These are phyloP conservation scores for Wiebesia pumilae DNA, from an alignment of 1,140 invertebrate species.

Conservation along the genomic window DNA sequence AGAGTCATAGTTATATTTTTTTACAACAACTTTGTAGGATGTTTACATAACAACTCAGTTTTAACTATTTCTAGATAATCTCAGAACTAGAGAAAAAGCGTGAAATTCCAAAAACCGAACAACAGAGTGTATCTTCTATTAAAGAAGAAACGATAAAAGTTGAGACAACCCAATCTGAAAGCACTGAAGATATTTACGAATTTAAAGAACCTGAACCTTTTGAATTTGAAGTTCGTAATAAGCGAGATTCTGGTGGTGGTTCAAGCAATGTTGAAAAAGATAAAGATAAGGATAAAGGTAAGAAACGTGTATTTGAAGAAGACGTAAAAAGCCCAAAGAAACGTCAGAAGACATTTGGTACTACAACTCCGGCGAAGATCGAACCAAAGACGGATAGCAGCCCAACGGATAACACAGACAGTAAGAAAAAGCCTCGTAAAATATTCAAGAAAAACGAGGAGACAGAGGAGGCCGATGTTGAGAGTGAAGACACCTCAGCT, in stretches of 20 bases:
- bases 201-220: constrained; percentile 93
- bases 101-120: constrained; percentile 59
- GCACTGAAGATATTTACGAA: constrained; percentile 86
- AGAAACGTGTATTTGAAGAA: constrained; percentile 71
- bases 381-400: constrained; percentile 65
- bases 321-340: constrained; percentile 70
- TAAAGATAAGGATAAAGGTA: constrained; percentile 57
- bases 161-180: constrained; percentile 61
- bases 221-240: constrained; percentile 83
- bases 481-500: constrained; percentile 52
- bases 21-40: background rate
- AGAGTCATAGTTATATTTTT: too few relatives aligned
- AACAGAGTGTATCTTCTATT: background rate
- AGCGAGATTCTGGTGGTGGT: constrained; percentile 65
- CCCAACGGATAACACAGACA: constrained; percentile 61
- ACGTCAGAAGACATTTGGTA: constrained; percentile 62
- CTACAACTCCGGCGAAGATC: constrained; percentile 56
- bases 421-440: constrained; percentile 58
- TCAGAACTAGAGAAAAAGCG: constrained; percentile 48
- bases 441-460: constrained; percentile 57
- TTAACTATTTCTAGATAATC: constrained; percentile 14
- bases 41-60: background rate
- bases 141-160: constrained; percentile 58
- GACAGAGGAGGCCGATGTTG: constrained; percentile 51
- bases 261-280: constrained; percentile 21